These are phyloP conservation scores for Choristoneura rosaceana DNA, from an alignment of 2,888 invertebrate genomes.

Conservation along the genomic window DNA sequence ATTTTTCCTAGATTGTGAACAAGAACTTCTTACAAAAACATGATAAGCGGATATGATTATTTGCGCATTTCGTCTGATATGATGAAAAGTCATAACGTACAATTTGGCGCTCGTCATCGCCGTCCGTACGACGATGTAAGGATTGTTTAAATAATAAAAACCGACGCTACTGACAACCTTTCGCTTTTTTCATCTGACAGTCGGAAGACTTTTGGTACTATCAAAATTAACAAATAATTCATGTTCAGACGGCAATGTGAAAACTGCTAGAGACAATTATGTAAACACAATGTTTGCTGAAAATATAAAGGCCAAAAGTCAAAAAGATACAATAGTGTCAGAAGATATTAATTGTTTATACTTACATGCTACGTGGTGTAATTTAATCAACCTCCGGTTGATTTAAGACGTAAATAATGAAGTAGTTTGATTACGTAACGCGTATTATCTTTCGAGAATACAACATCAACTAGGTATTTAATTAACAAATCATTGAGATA, in stretches of 20 bases:
- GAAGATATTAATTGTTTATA: constrained; percentile 33
- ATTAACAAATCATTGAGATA: constrained; percentile 35
- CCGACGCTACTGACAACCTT: not conserved
- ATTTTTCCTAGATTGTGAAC: constrained; percentile 38
- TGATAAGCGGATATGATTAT: constrained; percentile 25
- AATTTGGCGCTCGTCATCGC: not conserved
- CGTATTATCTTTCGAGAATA: constrained; percentile 19
- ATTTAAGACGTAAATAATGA: constrained; percentile 22
- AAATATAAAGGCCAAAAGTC: constrained; percentile 17
- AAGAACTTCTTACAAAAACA: constrained; percentile 12
- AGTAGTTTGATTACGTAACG: constrained; percentile 19
- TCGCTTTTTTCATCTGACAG: not conserved
- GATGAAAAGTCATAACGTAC: not conserved
- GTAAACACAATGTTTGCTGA: not conserved
- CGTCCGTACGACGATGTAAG: not conserved
- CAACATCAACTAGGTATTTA: constrained; percentile 15
- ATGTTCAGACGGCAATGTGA: not conserved
- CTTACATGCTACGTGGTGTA: constrained; percentile 4
- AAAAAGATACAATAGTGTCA: constrained; percentile 17
- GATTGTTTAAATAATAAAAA: not conserved
- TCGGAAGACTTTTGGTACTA: not conserved
- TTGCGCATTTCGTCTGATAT: constrained; percentile 10
- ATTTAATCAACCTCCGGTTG: constrained; percentile 3
- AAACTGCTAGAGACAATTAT: not conserved
- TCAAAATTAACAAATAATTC: not conserved